Conservation (phyloP, 2,888 invertebrate species). For the Allolobophora icterica region DNA sequence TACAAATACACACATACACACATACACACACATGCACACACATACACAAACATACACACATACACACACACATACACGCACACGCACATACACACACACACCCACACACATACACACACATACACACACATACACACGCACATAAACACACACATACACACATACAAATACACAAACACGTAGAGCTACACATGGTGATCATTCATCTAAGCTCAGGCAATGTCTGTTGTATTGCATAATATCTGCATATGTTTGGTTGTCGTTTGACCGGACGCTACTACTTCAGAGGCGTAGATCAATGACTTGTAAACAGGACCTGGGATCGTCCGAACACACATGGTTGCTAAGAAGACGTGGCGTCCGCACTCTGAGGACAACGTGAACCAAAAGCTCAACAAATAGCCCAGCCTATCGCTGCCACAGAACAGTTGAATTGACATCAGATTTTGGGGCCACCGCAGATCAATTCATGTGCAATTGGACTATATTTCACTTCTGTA, state of each 20-base stretch:
- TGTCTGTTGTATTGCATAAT: not conserved
- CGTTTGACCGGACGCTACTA: not conserved
- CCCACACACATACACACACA: not conserved
- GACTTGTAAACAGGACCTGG: not conserved
- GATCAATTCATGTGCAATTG: no score
- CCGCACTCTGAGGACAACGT: not conserved
- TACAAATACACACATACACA: no score
- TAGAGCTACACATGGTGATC: not conserved
- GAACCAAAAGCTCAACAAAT: not conserved
- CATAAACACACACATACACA: not conserved
- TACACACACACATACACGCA: no score
- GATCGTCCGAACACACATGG: not conserved
- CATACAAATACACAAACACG: not conserved
- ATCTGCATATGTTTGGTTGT: not conserved
- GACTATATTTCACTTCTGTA: no score
- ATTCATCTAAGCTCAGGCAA: no score
- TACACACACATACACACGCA: no score
- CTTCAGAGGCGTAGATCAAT: not conserved
- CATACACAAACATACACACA: no score
- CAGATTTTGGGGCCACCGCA: no score
- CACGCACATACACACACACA: not conserved
- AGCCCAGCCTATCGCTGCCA: no score
- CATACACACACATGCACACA: no score
- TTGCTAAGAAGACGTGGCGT: not conserved
- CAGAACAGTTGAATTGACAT: no score